These are phyloP conservation scores for Passer domesticus DNA, from an alignment of 2,113 vertebrate species.

Conservation along the genomic window DNA sequence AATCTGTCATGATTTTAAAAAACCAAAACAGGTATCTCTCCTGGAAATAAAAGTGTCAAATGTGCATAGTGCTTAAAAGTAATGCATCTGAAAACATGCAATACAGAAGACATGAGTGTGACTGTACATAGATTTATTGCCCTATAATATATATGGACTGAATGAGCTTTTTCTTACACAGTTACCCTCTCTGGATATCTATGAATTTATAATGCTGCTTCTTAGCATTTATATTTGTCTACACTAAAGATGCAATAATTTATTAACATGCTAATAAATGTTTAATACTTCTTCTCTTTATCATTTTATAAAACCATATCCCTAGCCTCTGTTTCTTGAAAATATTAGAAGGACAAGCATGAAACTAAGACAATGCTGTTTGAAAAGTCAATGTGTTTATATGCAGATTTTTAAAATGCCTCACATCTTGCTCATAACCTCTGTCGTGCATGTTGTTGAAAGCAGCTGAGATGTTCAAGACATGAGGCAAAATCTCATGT, in stretches of 20 bases:
- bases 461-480: not conserved
- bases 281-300: constrained; percentile 48
- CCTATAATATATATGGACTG: not conserved
- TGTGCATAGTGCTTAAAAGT: not conserved
- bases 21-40: not conserved
- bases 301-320: not conserved
- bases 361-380: not conserved
- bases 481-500: not conserved
- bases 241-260: constrained; percentile 46
- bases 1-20: not conserved
- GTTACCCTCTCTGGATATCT: not conserved
- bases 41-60: not conserved
- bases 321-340: not conserved
- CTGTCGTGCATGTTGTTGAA: not conserved
- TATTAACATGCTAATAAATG: constrained; percentile 60
- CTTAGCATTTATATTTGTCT: constrained; percentile 57
- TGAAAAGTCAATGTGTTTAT: not conserved
- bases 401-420: not conserved
- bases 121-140: not conserved
- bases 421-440: not conserved
- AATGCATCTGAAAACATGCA: not conserved
- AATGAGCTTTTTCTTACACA: not conserved
- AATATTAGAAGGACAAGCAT: not conserved
- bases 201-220: constrained; percentile 60
- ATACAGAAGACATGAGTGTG: not conserved